Conservation (phyloP, 2,797 vertebrate genomes). For the Danio choprae region DNA sequence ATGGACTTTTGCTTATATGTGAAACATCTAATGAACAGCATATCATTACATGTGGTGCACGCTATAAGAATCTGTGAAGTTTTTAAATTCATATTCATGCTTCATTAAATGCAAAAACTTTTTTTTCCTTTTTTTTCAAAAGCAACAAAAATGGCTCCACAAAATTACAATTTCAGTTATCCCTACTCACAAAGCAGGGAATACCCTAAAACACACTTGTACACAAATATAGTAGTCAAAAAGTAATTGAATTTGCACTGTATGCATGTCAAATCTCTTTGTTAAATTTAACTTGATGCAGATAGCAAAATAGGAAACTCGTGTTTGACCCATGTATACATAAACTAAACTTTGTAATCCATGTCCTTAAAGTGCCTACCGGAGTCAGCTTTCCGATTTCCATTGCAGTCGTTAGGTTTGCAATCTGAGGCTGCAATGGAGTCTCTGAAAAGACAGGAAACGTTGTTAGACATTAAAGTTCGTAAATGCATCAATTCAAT, state of each 20-base stretch:
- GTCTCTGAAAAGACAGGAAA: conserved; percentile 77
- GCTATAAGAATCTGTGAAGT: not conserved
- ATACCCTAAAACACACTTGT: too few relatives aligned
- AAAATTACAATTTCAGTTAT: too few relatives aligned
- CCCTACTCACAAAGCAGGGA: too few relatives aligned
- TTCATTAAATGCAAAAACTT: not conserved
- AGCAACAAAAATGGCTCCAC: too few relatives aligned
- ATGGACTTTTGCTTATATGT: not conserved
- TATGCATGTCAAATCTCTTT: too few relatives aligned
- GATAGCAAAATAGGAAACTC: too few relatives aligned
- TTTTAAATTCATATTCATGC: not conserved
- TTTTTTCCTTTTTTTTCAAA: too few relatives aligned
- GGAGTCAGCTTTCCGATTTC: conserved; percentile 88
- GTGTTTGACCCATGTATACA: too few relatives aligned
- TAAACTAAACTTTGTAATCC: not conserved
- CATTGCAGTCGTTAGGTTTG: conserved; percentile 80
- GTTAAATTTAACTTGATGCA: too few relatives aligned
- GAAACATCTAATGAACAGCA: not conserved
- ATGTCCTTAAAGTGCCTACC: conserved; percentile 75
- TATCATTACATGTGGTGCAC: not conserved
- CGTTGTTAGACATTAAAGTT: conserved; percentile 21
- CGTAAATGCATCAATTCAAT: not conserved
- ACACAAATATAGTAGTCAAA: too few relatives aligned
- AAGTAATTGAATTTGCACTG: too few relatives aligned
- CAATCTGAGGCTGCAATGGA: conserved; percentile 85